These are phyloP conservation scores for Ceramica pisi DNA, from an alignment of 2,888 invertebrate species.

Conservation along the genomic window DNA sequence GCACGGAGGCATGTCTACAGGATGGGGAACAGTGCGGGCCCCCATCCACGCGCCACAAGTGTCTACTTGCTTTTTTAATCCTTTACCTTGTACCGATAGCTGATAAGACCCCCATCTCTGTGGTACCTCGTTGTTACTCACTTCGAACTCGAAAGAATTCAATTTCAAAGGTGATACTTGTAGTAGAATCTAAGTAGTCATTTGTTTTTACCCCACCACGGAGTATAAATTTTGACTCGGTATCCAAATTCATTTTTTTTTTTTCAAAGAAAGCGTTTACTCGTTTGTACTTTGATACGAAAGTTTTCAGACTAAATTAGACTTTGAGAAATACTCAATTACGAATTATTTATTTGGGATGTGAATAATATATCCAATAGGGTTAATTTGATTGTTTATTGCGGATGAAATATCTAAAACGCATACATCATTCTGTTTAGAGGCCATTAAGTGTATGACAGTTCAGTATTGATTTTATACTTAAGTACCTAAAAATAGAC, in stretches of 20 bases:
- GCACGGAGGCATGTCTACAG: conserved; percentile 55
- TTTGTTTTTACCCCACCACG: background rate
- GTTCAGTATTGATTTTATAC: conserved; percentile 9
- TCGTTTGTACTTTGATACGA: no score
- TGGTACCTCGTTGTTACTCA: conserved; percentile 59
- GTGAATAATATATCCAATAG: no score
- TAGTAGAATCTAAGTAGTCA: background rate
- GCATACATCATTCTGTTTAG: background rate
- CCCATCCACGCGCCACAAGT: conserved; percentile 81
- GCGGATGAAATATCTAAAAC: background rate
- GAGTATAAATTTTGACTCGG: no score
- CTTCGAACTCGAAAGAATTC: conserved; percentile 50
- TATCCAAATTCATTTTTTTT: no score
- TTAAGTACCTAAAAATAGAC: background rate
- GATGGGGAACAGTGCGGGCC: conserved; percentile 66
- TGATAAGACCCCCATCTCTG: conserved; percentile 86
- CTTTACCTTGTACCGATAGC: conserved; percentile 69
- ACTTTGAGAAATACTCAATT: no score
- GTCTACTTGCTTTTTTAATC: conserved; percentile 74
- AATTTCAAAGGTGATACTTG: background rate
- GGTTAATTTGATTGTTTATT: background rate
- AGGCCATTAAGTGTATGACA: background rate
- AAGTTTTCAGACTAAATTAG: no score
- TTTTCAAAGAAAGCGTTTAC: background rate
- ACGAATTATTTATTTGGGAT: no score